A percentile compares a stretch with the other conserved stretches of the same genome.
Evolutionary conservation across 2,113 vertebrate genomes (phyloP).

Genomic region (Prolemur simus): DNA sequence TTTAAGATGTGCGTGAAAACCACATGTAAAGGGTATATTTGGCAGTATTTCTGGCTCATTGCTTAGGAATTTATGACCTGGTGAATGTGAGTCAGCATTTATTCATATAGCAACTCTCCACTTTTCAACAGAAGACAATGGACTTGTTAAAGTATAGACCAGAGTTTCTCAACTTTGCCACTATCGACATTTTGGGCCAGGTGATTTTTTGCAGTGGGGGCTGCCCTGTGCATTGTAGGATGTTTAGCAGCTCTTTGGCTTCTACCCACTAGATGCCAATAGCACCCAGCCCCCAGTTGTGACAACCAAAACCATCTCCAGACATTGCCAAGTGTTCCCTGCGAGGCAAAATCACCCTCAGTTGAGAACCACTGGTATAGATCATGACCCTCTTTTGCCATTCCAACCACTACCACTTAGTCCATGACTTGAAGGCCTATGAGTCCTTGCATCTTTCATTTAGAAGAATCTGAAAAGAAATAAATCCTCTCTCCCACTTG

Average conservation of each 20-base stretch:
- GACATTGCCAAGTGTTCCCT: not conserved
- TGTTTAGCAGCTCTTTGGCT: not conserved
- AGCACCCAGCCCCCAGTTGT: not conserved
- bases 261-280: not conserved
- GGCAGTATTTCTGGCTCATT: slow-evolving; percentile 40
- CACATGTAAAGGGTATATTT: not conserved
- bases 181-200: not conserved
- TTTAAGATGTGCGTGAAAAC: slow-evolving; percentile 23
- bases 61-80: slow-evolving; percentile 31
- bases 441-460: not conserved
- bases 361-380: not conserved
- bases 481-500: not conserved
- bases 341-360: not conserved
- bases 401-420: not conserved
- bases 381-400: not conserved
- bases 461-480: not conserved
- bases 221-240: not conserved
- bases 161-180: not conserved
- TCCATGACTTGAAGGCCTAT: not conserved
- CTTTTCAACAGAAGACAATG: not conserved
- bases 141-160: not conserved
- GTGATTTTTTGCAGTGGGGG: not conserved
- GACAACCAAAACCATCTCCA: not conserved
- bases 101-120: not conserved
- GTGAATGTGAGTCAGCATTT: slow-evolving; percentile 19